Conservation (phyloP, 2,113 vertebrate genomes). For the Arenaria interpres region DNA sequence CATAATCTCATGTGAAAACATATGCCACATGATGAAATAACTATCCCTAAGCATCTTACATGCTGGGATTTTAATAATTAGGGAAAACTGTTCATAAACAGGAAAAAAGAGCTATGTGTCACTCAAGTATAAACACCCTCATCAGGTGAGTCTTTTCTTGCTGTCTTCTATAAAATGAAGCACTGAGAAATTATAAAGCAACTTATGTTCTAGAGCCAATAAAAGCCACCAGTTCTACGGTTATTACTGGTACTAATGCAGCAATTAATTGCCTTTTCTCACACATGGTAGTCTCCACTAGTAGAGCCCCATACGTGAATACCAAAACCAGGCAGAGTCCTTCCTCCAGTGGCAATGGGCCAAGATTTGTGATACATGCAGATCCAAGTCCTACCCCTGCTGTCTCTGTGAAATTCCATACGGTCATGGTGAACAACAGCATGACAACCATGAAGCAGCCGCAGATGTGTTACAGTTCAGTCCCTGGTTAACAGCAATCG, state of each 20-base stretch:
- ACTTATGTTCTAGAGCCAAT: background rate
- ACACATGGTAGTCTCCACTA: background rate
- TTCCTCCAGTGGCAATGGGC: background rate
- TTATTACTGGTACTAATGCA: background rate
- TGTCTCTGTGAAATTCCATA: background rate
- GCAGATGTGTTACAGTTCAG: background rate
- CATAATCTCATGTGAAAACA: background rate
- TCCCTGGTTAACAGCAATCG: background rate
- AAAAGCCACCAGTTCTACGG: background rate
- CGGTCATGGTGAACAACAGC: background rate
- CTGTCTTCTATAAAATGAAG: background rate
- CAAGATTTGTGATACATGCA: background rate
- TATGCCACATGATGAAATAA: background rate
- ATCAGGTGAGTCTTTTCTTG: background rate
- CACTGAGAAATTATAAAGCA: background rate
- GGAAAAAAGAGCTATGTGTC: background rate
- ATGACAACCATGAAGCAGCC: background rate
- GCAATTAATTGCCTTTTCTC: background rate
- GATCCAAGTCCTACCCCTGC: background rate
- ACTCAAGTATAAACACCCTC: background rate
- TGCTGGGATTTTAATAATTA: conserved; percentile 6
- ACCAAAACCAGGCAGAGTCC: background rate
- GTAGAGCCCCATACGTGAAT: background rate
- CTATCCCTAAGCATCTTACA: background rate
- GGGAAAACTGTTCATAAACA: background rate